These are phyloP conservation scores for Parapsyche elsis DNA, from an alignment of 1,140 invertebrate species.

Conservation along the genomic window DNA sequence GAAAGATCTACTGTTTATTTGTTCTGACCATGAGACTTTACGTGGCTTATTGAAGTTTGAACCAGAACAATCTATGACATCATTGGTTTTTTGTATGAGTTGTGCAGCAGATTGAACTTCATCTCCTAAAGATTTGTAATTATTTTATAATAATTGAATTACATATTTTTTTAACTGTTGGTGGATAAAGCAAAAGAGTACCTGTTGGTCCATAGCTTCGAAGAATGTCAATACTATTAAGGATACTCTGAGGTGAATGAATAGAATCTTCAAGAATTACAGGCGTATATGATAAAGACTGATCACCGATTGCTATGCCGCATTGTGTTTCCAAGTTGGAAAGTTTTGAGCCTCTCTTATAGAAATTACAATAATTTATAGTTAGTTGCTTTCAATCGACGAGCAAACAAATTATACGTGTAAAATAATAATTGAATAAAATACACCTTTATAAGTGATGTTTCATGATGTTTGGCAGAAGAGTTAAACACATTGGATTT, in stretches of 20 bases:
- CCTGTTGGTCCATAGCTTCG: slow-evolving; percentile 87
- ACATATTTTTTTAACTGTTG: slow-evolving; percentile 15
- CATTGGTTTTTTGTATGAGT: not conserved
- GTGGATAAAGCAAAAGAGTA: slow-evolving; percentile 19
- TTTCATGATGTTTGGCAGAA: slow-evolving; percentile 58
- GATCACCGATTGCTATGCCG: slow-evolving; percentile 66
- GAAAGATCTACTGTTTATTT: slow-evolving; percentile 75
- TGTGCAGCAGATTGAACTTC: slow-evolving; percentile 80
- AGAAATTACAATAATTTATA: slow-evolving; percentile 1
- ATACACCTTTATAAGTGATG: slow-evolving; percentile 55
- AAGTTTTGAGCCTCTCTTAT: slow-evolving; percentile 78
- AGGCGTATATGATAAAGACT: slow-evolving; percentile 81
- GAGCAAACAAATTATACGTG: not conserved
- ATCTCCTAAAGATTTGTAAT: slow-evolving; percentile 64
- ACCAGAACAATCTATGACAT: not conserved
- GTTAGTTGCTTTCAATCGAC: not conserved
- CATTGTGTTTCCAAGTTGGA: slow-evolving; percentile 78
- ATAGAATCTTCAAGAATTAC: slow-evolving; percentile 73
- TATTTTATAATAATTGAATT: not conserved
- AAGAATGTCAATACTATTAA: slow-evolving; percentile 88
- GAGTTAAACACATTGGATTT: slow-evolving; percentile 58
- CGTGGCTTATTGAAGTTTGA: slow-evolving; percentile 71
- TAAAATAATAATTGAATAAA: not conserved
- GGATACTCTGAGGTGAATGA: slow-evolving; percentile 71
- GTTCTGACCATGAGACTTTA: slow-evolving; percentile 79